phyloP scores from a whole-genome alignment of 2,113 vertebrate species.

The Peromyscus leucopus region DNA sequence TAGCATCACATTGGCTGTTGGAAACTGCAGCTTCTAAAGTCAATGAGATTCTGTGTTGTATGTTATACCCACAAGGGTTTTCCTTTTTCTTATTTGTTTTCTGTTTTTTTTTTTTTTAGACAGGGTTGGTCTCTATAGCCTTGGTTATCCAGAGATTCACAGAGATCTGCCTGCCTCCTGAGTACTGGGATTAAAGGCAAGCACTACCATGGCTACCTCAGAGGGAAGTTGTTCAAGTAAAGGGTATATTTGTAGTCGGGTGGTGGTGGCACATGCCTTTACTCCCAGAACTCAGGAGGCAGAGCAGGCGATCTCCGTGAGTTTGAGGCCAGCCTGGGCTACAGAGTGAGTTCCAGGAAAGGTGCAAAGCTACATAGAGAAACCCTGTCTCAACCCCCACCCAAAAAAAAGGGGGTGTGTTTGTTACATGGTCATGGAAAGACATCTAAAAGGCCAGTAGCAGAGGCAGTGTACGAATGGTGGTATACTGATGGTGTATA shows the following conservation, averaged over 20 bases:
- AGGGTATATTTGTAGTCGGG: fast-evolving
- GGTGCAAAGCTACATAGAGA: no score
- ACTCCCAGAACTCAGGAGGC: no score
- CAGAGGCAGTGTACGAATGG: background rate
- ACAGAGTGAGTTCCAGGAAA: no score
- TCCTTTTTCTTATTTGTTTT: background rate
- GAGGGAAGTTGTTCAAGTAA: fast-evolving
- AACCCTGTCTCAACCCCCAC: no score
- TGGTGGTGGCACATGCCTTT: no score
- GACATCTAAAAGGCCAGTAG: background rate
- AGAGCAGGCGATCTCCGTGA: no score
- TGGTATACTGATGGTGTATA: background rate
- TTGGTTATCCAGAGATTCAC: background rate
- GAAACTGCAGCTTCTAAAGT: background rate
- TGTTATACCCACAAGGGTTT: background rate
- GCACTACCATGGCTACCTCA: background rate
- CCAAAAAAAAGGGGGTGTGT: no score
- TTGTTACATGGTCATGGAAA: background rate
- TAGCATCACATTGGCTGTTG: fast-evolving
- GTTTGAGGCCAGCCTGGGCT: no score
- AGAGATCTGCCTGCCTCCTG: background rate
- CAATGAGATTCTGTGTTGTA: fast-evolving
- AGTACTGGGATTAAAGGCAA: background rate
- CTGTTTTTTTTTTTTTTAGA: background rate
- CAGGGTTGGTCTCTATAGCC: background rate